Conservation (phyloP, 2,888 invertebrate species). For the Drosophila siamana region DNA sequence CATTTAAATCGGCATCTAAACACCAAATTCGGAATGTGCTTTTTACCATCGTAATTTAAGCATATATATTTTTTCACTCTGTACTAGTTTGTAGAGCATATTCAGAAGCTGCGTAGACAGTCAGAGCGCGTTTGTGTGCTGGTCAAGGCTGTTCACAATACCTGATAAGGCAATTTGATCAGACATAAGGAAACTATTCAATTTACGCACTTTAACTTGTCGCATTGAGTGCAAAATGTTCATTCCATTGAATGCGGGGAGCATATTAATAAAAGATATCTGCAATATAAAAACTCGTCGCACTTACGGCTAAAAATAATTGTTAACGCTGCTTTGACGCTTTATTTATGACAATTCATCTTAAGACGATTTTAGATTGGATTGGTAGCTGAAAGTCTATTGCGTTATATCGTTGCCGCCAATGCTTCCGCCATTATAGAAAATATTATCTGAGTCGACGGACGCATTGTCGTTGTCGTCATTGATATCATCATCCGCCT, state of each 20-base stretch:
- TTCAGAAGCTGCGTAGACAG: not conserved
- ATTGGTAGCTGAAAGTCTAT: no score
- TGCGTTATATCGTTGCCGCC: slow-evolving; percentile 4
- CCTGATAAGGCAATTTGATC: slow-evolving; percentile 1
- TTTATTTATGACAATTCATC: no score
- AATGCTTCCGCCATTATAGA: slow-evolving; percentile 4
- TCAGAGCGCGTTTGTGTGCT: not conserved
- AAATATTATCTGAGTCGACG: not conserved
- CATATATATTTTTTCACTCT: not conserved
- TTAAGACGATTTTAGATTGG: no score
- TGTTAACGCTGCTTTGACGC: no score
- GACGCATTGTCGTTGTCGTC: not conserved
- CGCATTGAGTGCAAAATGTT: not conserved
- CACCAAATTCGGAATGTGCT: no score
- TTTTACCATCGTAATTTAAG: no score
- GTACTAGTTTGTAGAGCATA: not conserved
- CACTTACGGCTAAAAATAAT: no score
- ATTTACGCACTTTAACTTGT: not conserved
- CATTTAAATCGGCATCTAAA: no score
- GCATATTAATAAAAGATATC: not conserved
- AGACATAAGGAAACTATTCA: slow-evolving; percentile 1
- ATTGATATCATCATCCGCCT: not conserved
- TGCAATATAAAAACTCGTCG: no score
- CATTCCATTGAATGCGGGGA: not conserved
- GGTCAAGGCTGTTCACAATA: slow-evolving; percentile 1